Base-by-base conservation (phyloP, 2,888 invertebrate species). In the Buathra laborator region DNA sequence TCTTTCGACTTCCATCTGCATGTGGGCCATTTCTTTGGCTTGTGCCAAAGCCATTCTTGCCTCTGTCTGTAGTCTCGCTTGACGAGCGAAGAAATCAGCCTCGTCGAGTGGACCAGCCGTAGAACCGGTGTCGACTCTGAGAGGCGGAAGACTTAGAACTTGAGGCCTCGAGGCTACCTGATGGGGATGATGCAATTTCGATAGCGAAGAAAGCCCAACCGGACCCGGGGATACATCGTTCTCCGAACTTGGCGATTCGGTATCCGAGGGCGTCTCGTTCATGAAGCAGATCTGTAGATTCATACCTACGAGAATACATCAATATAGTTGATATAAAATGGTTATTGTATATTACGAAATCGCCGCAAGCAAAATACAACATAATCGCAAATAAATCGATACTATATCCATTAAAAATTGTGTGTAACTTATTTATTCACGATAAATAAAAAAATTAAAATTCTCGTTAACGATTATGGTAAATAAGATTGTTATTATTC, bases 211-310 rank as follows among this genome's bases (percentile, higher is more conserved):
- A 4, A 86, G 85, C 4, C 91, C 89, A 3, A 88, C 84, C 0
- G 86, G 88, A 14, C 90, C 89, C 2, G 89, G 88, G 0, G 89
- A 86, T 37, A 74, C 75, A 43, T 97, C 97, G 87, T 96, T 95
- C 90, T 97, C 97, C 78, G 97, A 97, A 87, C 95, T 95, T 87
- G 96, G 97, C 89, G 97, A 97, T 94, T 97, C 97, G 90, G 96
- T 97, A 94, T 98, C 97, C 74, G 97, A 97, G 84, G 97, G 97
- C 79, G 97, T 97, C 94, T 99, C 98, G 94, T 98, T 98, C 97
- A 98, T 98, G 94, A 98, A 98, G 95, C 98, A 98, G 91, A 99
- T 98, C 95, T 98, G 98, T 74, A 98, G 96, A 95, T 98, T 98
- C 97, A 97, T 98, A 89, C 98, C 97, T 97, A 94, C 37, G 94